These are phyloP conservation scores for Pteronotus mesoamericanus DNA, from an alignment of 2,797 vertebrate genomes.

Conservation along the genomic window DNA sequence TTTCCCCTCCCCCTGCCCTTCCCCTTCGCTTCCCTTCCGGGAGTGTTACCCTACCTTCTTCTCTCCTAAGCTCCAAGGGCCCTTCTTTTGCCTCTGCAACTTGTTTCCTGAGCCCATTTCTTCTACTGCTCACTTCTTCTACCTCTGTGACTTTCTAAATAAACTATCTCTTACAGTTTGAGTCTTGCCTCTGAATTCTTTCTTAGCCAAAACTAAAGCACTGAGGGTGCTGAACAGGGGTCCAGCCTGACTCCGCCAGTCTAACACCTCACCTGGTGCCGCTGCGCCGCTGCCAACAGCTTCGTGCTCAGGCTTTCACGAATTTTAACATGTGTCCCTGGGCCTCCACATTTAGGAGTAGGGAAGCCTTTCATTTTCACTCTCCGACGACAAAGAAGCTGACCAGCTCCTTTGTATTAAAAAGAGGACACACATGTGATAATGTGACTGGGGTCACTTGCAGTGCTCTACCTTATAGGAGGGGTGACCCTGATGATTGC, in stretches of 20 bases:
- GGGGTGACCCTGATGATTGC: background rate
- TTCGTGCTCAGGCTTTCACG: background rate
- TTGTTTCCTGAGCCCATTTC: background rate
- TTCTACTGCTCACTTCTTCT: background rate
- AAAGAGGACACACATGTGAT: background rate
- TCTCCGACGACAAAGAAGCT: background rate
- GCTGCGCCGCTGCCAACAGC: background rate
- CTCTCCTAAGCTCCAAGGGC: background rate
- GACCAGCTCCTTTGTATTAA: background rate
- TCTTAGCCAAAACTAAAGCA: background rate
- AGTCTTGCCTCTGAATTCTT: background rate
- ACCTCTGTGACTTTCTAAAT: background rate
- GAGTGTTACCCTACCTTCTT: background rate
- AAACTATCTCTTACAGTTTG: background rate
- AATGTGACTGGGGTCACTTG: background rate
- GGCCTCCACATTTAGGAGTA: background rate
- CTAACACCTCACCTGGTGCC: background rate
- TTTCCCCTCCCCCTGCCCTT: background rate
- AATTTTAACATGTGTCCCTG: background rate
- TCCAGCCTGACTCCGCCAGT: background rate
- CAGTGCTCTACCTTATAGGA: background rate
- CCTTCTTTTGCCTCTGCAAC: background rate
- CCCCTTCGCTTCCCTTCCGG: background rate
- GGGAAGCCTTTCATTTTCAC: background rate
- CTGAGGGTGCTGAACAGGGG: background rate